phyloP scores from a whole-genome alignment of 1,140 invertebrate species.

The Phenacoccus solenopsis region DNA sequence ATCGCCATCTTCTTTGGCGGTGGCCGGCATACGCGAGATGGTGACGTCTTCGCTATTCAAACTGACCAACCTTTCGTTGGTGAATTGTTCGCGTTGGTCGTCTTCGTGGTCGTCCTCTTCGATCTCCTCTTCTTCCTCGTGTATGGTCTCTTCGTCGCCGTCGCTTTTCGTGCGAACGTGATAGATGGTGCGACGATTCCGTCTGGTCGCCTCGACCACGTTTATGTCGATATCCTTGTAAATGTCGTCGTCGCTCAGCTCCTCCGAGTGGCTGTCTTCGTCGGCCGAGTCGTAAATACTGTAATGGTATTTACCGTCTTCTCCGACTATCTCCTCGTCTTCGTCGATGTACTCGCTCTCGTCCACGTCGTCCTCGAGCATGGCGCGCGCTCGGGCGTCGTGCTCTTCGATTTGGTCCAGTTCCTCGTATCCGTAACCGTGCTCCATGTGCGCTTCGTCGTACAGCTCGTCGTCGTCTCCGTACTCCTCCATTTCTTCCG shows the following conservation, averaged over 20 bases:
- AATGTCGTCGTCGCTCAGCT: neutral
- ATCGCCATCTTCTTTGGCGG: neutral
- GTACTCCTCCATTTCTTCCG: conserved; percentile 27
- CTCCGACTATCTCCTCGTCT: neutral
- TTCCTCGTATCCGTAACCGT: conserved; percentile 11
- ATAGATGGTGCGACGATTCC: neutral
- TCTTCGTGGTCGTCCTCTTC: neutral
- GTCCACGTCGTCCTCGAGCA: conserved; percentile 21
- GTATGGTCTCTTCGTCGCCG: neutral
- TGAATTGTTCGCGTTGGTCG: neutral
- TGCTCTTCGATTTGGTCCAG: conserved; percentile 22
- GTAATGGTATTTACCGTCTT: neutral
- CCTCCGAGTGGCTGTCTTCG: neutral
- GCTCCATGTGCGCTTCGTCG: conserved; percentile 22
- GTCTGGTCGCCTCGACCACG: neutral
- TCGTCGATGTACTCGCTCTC: conserved; percentile 7
- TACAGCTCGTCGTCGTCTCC: conserved; percentile 28
- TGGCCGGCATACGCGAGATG: neutral
- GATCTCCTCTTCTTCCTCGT: conserved; percentile 14
- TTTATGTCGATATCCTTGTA: neutral
- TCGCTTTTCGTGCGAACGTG: neutral
- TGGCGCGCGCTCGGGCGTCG: conserved; percentile 5
- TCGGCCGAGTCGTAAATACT: neutral
- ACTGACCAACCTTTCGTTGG: neutral
- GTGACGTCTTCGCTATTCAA: neutral